phyloP scores from a whole-genome alignment of 2,113 vertebrate genomes.

The Nothobranchius kuhntae region DNA sequence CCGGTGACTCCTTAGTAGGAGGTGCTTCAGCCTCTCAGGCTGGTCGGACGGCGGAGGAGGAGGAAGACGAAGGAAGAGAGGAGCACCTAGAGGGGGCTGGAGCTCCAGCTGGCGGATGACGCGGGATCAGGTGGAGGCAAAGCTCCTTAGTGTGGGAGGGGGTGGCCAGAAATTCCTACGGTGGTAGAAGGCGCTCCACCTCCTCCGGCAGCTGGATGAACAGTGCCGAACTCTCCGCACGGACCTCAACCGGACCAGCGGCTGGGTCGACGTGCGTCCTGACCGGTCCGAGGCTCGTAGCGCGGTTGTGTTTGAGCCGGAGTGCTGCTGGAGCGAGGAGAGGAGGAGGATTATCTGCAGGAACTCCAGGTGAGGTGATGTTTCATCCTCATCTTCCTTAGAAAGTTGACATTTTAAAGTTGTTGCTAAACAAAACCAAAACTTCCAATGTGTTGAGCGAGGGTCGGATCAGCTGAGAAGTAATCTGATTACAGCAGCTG shows the following conservation, averaged over 20 bases:
- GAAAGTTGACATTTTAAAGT: no score
- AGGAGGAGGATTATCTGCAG: not conserved
- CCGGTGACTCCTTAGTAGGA: not conserved
- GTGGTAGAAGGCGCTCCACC: constrained; percentile 14
- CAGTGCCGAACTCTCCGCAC: not conserved
- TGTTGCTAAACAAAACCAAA: no score
- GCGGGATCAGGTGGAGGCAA: constrained; percentile 47
- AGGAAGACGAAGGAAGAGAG: no score
- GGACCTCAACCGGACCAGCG: not conserved
- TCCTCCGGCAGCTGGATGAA: not conserved
- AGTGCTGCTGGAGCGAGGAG: not conserved
- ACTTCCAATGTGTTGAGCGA: no score
- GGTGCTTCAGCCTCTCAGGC: not conserved
- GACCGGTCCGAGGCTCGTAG: not conserved
- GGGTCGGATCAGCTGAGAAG: not conserved
- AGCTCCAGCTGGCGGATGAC: constrained; percentile 50
- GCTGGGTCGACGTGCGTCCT: not conserved
- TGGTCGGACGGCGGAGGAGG: no score
- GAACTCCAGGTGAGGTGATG: constrained; percentile 22
- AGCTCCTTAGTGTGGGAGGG: constrained; percentile 14
- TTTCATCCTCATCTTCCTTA: not conserved
- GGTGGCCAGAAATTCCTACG: not conserved
- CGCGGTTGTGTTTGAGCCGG: not conserved
- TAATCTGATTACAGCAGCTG: not conserved
- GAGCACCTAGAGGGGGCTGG: no score